Conservation (phyloP, 1,140 invertebrate species). For the Drosophila murphyi region DNA sequence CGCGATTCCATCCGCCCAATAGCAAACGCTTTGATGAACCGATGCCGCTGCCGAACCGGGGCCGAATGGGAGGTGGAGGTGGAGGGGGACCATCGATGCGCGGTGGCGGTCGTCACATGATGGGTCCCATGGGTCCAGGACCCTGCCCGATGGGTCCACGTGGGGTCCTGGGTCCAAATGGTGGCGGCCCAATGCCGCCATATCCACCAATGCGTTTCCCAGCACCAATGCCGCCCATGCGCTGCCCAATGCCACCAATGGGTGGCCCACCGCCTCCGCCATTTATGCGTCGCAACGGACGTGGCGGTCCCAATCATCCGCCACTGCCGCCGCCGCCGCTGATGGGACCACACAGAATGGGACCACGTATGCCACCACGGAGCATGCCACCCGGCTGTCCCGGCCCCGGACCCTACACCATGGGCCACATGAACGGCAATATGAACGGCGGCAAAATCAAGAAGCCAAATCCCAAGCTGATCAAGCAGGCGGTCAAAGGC, state of each 20-base stretch:
- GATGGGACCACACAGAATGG: conserved; percentile 66
- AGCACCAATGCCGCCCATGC: conserved; percentile 57
- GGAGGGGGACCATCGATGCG: conserved; percentile 34
- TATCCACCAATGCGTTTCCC: conserved; percentile 58
- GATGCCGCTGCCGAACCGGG: conserved; percentile 38
- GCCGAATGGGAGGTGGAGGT: conserved; percentile 13
- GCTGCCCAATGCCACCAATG: conserved; percentile 57
- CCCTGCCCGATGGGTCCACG: conserved; percentile 50
- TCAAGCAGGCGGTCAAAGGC: conserved; percentile 73
- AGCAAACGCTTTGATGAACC: conserved; percentile 51
- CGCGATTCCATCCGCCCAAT: conserved; percentile 46
- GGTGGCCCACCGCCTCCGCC: conserved; percentile 60
- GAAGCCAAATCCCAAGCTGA: conserved; percentile 71
- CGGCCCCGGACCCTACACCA: conserved; percentile 38
- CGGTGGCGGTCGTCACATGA: conserved; percentile 52
- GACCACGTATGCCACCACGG: conserved; percentile 61
- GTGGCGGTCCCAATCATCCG: conserved; percentile 7
- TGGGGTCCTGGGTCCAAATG: conserved; percentile 25
- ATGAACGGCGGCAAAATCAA: conserved; percentile 64
- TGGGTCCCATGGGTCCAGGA: conserved; percentile 54
- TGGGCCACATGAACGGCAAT: conserved; percentile 52
- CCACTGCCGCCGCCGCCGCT: conserved; percentile 55
- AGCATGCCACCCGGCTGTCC: conserved; percentile 46
- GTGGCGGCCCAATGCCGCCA: conserved; percentile 51
- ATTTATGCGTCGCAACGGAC: conserved; percentile 67